These are phyloP conservation scores for Megatriorchis doriae DNA, from an alignment of 2,113 vertebrate genomes.

Conservation along the genomic window DNA sequence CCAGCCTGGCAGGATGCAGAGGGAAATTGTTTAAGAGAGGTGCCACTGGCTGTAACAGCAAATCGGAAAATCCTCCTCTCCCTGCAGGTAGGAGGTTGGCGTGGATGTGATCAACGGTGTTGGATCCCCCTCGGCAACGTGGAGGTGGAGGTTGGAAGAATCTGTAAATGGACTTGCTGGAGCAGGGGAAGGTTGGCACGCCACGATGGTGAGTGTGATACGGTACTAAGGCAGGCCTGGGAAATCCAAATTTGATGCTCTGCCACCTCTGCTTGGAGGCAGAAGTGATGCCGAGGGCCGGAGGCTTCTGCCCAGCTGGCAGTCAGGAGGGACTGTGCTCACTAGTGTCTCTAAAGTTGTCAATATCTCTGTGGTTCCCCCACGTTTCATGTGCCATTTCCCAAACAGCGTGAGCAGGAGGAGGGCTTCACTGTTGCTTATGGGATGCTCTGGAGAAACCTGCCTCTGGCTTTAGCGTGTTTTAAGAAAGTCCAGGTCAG, in stretches of 20 bases:
- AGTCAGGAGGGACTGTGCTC: too few species aligned
- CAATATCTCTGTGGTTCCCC: too few species aligned
- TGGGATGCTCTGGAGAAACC: neutral
- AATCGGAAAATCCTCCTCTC: neutral
- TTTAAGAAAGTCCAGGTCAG: neutral
- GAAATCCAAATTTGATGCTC: neutral
- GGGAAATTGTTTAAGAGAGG: neutral
- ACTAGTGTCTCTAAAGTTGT: neutral
- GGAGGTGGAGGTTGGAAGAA: neutral
- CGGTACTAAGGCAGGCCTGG: accelerated
- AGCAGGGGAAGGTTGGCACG: neutral
- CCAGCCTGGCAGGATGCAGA: neutral
- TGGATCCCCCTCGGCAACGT: neutral
- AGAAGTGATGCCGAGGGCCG: too few species aligned
- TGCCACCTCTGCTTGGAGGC: too few species aligned
- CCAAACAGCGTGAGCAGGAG: accelerated
- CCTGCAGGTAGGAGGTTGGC: neutral
- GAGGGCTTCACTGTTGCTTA: neutral
- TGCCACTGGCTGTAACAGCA: neutral
- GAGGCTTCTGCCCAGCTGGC: neutral
- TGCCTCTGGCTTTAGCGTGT: neutral
- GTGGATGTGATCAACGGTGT: neutral
- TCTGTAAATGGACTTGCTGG: neutral
- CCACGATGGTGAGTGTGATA: constrained; percentile 38
- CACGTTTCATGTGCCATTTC: accelerated